phyloP scores from a whole-genome alignment of 1,140 invertebrate genomes.

The Papilio helenus region DNA sequence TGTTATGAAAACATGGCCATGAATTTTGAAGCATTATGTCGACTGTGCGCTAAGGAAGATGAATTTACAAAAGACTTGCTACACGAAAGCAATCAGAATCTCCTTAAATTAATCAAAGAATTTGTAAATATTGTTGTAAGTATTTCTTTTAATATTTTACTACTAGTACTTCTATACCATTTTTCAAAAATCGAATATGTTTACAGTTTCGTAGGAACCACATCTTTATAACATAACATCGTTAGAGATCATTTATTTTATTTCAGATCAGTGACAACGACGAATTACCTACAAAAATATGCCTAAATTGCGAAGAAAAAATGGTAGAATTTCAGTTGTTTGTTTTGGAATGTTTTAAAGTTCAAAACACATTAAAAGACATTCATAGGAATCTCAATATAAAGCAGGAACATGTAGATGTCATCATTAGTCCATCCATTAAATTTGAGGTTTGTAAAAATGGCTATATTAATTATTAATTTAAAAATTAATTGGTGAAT shows the following conservation, averaged over 20 bases:
- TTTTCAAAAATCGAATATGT: background rate
- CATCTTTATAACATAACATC: background rate
- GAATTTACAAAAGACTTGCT: constrained; percentile 73
- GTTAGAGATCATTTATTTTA: background rate
- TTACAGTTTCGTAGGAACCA: background rate
- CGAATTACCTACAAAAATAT: constrained; percentile 69
- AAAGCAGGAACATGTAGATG: constrained; percentile 54
- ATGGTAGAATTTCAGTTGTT: constrained; percentile 73
- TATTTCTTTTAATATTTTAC: constrained; percentile 34
- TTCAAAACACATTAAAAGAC: constrained; percentile 67
- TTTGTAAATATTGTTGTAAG: constrained; percentile 72
- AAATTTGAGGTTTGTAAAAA: constrained; percentile 65
- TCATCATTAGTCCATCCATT: constrained; percentile 52
- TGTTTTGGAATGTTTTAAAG: constrained; percentile 73
- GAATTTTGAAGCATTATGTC: constrained; percentile 72
- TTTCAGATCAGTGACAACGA: constrained; percentile 69
- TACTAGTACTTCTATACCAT: background rate
- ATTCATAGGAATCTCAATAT: constrained; percentile 55
- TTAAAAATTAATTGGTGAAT: background rate
- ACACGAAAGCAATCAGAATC: constrained; percentile 68
- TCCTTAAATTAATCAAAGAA: constrained; percentile 71
- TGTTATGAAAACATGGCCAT: constrained; percentile 55
- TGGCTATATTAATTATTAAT: background rate
- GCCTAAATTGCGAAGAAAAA: constrained; percentile 77
- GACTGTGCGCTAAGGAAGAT: constrained; percentile 75